Percentiles rank a stretch among this genome's conserved stretches.
Conservation (phyloP, 1,140 invertebrate genomes). For the Brachionus plicatilis region DNA sequence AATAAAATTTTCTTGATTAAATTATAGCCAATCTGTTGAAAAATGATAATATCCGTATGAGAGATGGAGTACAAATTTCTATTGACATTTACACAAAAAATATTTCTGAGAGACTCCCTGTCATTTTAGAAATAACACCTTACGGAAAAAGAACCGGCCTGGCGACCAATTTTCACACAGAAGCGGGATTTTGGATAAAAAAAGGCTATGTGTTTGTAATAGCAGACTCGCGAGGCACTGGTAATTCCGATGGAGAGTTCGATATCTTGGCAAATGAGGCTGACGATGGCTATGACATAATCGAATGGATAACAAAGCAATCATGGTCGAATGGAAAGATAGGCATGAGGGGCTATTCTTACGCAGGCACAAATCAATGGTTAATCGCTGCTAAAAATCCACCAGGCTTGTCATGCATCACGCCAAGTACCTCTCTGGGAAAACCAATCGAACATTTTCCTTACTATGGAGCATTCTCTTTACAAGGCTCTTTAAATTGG, state of each 20-base stretch:
- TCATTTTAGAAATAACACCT: conserved; percentile 34
- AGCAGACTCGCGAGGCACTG: neutral
- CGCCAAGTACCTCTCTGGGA: neutral
- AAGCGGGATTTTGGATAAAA: neutral
- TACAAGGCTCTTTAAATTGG: neutral
- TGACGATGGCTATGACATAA: conserved; percentile 17
- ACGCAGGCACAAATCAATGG: conserved; percentile 27
- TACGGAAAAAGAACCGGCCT: neutral
- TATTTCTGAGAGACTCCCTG: neutral
- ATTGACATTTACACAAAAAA: neutral
- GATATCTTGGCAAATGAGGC: neutral
- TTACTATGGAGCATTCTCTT: neutral
- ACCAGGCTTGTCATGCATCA: neutral
- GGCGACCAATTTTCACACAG: neutral
- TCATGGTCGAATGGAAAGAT: conserved; percentile 2
- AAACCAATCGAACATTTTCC: neutral
- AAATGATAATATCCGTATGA: neutral
- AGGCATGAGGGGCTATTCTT: conserved; percentile 6
- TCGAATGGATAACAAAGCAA: conserved; percentile 2
- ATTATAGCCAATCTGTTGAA: neutral
- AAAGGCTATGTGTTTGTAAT: neutral
- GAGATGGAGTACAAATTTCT: neutral
- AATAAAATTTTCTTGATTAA: neutral
- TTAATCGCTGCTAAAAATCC: conserved; percentile 6
- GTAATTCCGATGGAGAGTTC: conserved; percentile 5